Conservation (phyloP, 1,140 invertebrate species). For the Episyrphus balteatus region DNA sequence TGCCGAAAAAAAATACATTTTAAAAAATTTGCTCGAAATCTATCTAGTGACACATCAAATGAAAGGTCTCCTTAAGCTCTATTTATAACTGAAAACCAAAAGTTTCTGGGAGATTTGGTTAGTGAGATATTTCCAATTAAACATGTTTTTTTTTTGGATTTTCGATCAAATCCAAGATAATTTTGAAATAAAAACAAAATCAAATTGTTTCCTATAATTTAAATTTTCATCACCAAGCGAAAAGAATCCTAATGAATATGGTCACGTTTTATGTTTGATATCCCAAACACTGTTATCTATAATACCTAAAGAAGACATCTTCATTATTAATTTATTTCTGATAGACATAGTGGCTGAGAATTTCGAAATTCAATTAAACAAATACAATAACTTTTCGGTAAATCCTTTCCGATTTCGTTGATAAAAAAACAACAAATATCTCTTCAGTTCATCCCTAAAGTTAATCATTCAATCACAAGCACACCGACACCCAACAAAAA, state of each 20-base stretch:
- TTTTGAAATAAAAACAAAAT: neutral
- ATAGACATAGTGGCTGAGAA: conserved; percentile 5
- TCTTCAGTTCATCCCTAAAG: neutral
- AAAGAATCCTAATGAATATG: neutral
- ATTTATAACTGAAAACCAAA: no score
- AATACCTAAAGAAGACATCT: neutral
- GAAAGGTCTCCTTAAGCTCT: no score
- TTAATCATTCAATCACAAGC: neutral
- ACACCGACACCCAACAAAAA: neutral
- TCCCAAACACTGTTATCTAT: neutral
- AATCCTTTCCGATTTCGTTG: neutral
- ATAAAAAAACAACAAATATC: neutral
- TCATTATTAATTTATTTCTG: no score
- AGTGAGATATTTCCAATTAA: no score
- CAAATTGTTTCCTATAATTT: neutral
- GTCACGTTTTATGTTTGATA: neutral
- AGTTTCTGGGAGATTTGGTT: no score
- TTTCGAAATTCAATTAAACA: conserved; percentile 38
- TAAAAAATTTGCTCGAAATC: no score
- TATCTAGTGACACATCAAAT: no score
- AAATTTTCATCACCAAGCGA: conserved; percentile 1
- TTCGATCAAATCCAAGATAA: no score
- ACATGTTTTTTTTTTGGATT: no score
- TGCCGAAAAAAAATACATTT: no score
- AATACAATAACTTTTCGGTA: conserved; percentile 34